Percentiles rank a stretch among this genome's conserved stretches.
These are phyloP conservation scores for Trichogramma pretiosum DNA, from an alignment of 1,140 invertebrate genomes.

Conservation along the genomic window DNA sequence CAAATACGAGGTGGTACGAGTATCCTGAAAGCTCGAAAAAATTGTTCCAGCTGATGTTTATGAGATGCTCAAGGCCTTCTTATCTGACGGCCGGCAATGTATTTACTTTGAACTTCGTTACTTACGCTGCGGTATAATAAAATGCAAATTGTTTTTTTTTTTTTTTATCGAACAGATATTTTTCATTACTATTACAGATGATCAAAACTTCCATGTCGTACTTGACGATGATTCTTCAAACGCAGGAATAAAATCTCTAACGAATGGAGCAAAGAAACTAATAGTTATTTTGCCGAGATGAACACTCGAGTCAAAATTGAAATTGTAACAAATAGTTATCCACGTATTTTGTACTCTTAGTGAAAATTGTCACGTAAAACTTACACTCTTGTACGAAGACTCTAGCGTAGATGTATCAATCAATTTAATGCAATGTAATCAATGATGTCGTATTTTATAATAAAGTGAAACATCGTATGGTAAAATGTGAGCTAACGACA, in stretches of 20 bases:
- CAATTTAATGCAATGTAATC: neutral
- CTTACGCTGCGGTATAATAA: neutral
- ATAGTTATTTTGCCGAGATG: too few relatives aligned
- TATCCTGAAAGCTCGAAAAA: constrained; percentile 1
- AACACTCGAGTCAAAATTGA: neutral
- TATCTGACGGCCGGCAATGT: constrained; percentile 2
- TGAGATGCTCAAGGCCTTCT: constrained; percentile 4
- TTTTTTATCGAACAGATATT: neutral
- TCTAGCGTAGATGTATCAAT: too few relatives aligned
- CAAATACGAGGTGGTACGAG: neutral
- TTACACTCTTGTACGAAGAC: too few relatives aligned
- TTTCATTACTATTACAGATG: constrained; percentile 3
- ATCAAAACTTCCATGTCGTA: constrained; percentile 9
- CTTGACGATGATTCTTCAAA: constrained; percentile 6
- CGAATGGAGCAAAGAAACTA: too few relatives aligned
- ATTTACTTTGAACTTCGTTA: constrained; percentile 1
- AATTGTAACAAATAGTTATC: neutral
- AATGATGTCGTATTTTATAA: neutral
- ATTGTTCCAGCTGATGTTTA: neutral
- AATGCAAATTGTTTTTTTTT: neutral
- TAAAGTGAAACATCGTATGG: neutral
- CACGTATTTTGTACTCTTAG: neutral
- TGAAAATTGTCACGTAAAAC: too few relatives aligned
- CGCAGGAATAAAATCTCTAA: too few relatives aligned
- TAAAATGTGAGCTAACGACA: too few relatives aligned